Evolutionary conservation across 92 coral and sea anemone species (phyloP).

Genomic region (Porites cylindrica): DNA sequence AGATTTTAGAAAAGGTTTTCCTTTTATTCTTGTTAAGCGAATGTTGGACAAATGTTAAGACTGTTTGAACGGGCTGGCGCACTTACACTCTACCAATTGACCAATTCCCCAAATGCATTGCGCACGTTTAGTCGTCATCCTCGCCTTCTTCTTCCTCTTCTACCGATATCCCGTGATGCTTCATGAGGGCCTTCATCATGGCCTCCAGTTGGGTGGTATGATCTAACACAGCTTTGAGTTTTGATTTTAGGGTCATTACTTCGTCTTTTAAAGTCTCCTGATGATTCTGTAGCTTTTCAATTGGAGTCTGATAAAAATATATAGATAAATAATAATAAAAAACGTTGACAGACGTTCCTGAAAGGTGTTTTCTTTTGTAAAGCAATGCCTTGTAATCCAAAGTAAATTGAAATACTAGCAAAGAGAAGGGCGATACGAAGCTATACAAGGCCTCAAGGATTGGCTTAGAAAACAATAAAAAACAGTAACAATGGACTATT

Average conservation of each 20-base stretch:
- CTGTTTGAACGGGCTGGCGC: neutral
- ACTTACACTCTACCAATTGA: neutral
- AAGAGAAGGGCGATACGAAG: too few relatives aligned
- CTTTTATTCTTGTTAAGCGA: too few relatives aligned
- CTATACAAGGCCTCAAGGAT: too few relatives aligned
- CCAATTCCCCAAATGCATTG: neutral
- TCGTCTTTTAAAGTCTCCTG: conserved; percentile 90
- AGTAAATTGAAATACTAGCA: too few relatives aligned
- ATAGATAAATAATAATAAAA: neutral
- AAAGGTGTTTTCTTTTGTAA: too few relatives aligned
- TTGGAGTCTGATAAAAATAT: conserved; percentile 78
- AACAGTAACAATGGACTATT: too few relatives aligned
- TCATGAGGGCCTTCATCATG: conserved; percentile 98
- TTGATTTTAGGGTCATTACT: conserved; percentile 78
- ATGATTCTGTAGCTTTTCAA: conserved; percentile 92
- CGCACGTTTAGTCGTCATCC: conserved; percentile 80
- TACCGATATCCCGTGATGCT: conserved; percentile 89
- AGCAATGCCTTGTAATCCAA: too few relatives aligned
- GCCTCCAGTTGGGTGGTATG: conserved; percentile 95
- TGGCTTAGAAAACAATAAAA: too few relatives aligned
- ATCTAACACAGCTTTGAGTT: conserved; percentile 84
- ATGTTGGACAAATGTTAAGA: too few relatives aligned
- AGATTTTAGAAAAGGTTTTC: too few relatives aligned
- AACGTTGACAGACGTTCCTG: too few relatives aligned
- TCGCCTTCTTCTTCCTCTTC: conserved; percentile 94